Evolutionary conservation across 1,140 invertebrate genomes (phyloP).

Genomic region (Archegozetes longisetosus): DNA sequence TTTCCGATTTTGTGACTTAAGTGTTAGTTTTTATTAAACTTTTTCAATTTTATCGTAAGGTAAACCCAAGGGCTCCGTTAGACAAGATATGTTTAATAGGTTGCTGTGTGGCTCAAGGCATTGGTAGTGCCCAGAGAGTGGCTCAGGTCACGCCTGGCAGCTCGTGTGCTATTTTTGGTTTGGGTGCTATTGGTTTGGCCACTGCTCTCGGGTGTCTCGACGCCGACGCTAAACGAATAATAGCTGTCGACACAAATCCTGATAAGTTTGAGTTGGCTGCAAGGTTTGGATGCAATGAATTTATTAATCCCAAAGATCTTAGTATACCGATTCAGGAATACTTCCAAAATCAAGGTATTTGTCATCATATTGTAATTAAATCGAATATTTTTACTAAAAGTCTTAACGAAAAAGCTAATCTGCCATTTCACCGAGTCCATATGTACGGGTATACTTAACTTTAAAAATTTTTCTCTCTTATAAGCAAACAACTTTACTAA

Average conservation of each 20-base stretch:
- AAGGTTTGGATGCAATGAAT: conserved; percentile 77
- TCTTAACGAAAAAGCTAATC: no score
- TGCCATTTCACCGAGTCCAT: no score
- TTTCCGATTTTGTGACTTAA: no score
- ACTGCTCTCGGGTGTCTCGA: conserved; percentile 74
- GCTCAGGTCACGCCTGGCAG: conserved; percentile 55
- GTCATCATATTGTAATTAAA: no score
- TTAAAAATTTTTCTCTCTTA: no score
- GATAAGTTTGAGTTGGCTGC: conserved; percentile 70
- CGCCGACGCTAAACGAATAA: conserved; percentile 75
- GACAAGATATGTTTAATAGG: conserved; percentile 83
- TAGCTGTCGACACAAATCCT: conserved; percentile 83
- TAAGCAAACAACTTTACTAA: no score
- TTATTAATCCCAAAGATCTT: conserved; percentile 59
- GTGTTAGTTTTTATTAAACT: background rate
- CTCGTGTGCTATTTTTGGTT: conserved; percentile 60
- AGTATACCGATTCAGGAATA: background rate
- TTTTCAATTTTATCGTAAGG: conserved; percentile 20
- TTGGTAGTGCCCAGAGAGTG: conserved; percentile 80
- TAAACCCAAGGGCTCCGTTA: conserved; percentile 47
- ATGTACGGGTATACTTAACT: no score
- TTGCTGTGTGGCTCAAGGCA: conserved; percentile 82
- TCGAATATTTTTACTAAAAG: no score
- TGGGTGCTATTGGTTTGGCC: conserved; percentile 88
- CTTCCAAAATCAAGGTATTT: background rate